phyloP scores from a whole-genome alignment of 2,113 vertebrate species.

The Heterotis niloticus region DNA sequence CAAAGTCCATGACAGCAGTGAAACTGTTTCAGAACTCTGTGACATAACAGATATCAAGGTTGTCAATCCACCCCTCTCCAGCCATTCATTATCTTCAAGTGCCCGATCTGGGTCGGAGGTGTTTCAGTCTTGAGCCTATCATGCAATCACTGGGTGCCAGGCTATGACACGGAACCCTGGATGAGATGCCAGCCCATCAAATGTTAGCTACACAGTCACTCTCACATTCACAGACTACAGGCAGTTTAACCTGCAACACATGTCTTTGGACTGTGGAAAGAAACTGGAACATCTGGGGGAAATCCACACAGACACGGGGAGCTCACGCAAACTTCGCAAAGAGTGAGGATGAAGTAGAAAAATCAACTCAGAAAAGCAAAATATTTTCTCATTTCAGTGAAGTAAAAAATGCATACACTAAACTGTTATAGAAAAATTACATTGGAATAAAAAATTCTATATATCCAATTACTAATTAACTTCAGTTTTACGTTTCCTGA shows the following conservation, averaged over 20 bases:
- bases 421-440: slow-evolving; percentile 7
- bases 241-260: not conserved
- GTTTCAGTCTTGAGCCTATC: not conserved
- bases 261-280: not conserved
- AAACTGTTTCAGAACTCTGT: too few relatives aligned
- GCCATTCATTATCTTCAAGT: not conserved
- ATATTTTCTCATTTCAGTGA: not conserved
- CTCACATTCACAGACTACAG: not conserved
- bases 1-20: too few relatives aligned
- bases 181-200: not conserved
- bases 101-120: not conserved
- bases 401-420: not conserved
- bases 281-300: too few relatives aligned
- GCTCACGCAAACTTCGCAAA: not conserved
- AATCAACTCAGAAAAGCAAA: not conserved
- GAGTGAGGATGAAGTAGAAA: not conserved
- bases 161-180: too few relatives aligned
- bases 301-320: not conserved
- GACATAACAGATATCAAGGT: too few relatives aligned
- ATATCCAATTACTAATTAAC: not conserved
- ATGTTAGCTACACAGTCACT: too few relatives aligned
- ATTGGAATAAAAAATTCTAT: slow-evolving; percentile 8
- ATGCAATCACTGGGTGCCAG: not conserved
- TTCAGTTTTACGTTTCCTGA: not conserved
- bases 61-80: not conserved